These are phyloP conservation scores for Macrotus californicus DNA, from an alignment of 2,113 vertebrate genomes.

Conservation along the genomic window DNA sequence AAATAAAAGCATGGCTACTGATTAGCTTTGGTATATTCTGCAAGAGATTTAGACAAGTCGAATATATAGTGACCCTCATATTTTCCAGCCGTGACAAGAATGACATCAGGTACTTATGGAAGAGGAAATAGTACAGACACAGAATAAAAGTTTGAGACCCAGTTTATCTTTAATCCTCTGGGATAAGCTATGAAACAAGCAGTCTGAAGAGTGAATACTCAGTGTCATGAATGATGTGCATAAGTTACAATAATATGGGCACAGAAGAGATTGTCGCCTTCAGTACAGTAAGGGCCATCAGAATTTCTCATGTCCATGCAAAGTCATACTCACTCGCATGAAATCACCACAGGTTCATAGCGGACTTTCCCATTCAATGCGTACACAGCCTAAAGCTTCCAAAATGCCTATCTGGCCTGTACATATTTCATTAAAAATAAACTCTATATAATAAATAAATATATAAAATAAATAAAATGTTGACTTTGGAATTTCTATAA, in stretches of 20 bases:
- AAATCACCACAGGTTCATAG: constrained; percentile 86
- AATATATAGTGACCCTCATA: constrained; percentile 76
- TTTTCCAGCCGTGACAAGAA: constrained; percentile 75
- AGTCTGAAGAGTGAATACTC: constrained; percentile 84
- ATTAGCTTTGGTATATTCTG: constrained; percentile 82
- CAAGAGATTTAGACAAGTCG: constrained; percentile 75
- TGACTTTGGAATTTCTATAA: constrained; percentile 93
- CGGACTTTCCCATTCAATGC: constrained; percentile 83
- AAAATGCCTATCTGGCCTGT: constrained; percentile 91
- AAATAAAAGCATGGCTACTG: constrained; percentile 68
- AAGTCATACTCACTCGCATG: constrained; percentile 83
- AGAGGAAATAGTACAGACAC: constrained; percentile 85
- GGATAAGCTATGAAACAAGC: constrained; percentile 86
- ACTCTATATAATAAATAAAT: constrained; percentile 94
- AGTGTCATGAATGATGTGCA: constrained; percentile 82
- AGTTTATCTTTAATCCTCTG: constrained; percentile 86
- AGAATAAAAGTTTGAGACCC: constrained; percentile 82
- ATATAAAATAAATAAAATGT: constrained; percentile 94
- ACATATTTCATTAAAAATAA: constrained; percentile 94
- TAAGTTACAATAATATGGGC: constrained; percentile 86
- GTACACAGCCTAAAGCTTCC: constrained; percentile 89
- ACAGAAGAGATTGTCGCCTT: constrained; percentile 86
- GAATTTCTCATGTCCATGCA: constrained; percentile 81
- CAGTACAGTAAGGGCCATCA: constrained; percentile 82
- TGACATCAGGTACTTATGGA: constrained; percentile 74